These are phyloP conservation scores for Sebastiscus tertius DNA, from an alignment of 2,797 vertebrate species.

Conservation along the genomic window DNA sequence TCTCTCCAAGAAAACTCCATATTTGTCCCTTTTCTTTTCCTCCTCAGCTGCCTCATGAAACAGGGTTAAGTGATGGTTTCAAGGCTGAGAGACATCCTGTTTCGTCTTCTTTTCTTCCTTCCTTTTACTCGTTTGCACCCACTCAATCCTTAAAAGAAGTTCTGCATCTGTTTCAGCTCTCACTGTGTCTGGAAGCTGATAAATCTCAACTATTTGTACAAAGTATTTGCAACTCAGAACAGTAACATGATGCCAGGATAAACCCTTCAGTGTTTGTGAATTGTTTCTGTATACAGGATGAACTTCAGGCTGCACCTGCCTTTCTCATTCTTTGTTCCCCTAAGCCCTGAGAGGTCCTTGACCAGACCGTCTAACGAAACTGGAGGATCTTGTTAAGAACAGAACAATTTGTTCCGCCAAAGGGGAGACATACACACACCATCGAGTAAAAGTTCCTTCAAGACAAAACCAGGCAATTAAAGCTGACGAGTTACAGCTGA, in stretches of 20 bases:
- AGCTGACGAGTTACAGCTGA: conserved; percentile 65
- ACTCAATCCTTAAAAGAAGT: conserved; percentile 4
- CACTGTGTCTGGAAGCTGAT: background rate
- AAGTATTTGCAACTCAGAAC: background rate
- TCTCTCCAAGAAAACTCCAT: conserved; percentile 59
- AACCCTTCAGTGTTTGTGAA: conserved; percentile 8
- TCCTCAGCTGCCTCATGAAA: conserved; percentile 28
- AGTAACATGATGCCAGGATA: background rate
- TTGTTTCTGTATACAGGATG: conserved; percentile 10
- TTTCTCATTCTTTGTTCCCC: conserved; percentile 22
- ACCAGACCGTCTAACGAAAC: conserved; percentile 42
- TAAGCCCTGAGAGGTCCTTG: conserved; percentile 39
- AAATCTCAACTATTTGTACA: background rate
- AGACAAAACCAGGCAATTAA: conserved; percentile 68
- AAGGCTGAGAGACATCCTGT: conserved; percentile 43
- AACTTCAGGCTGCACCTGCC: conserved; percentile 36
- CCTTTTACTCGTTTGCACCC: background rate
- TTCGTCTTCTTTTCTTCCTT: conserved; percentile 6
- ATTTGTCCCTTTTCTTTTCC: conserved; percentile 60
- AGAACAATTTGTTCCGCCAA: conserved; percentile 64
- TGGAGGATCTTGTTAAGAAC: conserved; percentile 63
- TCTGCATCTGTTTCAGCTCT: conserved; percentile 2
- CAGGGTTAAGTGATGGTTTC: conserved; percentile 40
- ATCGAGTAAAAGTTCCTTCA: conserved; percentile 42
- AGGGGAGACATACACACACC: conserved; percentile 39